Conservation (phyloP, 2,113 vertebrate genomes). For the Datnioides undecimradiatus region DNA sequence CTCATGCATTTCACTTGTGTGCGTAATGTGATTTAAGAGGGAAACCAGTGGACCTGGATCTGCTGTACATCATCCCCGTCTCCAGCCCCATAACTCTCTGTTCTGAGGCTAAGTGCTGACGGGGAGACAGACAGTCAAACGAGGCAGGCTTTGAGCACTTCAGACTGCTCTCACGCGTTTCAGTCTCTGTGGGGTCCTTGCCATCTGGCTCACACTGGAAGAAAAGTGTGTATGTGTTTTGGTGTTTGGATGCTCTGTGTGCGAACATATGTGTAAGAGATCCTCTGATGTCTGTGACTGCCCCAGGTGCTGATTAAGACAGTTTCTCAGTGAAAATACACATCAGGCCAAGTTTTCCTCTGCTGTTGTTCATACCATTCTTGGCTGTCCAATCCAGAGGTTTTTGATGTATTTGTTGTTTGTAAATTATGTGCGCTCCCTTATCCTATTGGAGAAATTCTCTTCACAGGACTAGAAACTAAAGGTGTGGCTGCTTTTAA, state of each 20-base stretch:
- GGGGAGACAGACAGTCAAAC: slow-evolving; percentile 41
- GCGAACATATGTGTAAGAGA: slow-evolving; percentile 61
- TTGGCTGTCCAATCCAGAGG: neutral
- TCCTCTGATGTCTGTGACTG: slow-evolving; percentile 54
- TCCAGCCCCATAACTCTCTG: slow-evolving; percentile 41
- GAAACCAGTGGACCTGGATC: slow-evolving; percentile 58
- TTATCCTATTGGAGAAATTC: neutral
- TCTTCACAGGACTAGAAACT: neutral
- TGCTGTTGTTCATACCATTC: slow-evolving; percentile 6
- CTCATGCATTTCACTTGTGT: slow-evolving; percentile 47
- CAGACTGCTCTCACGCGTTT: slow-evolving; percentile 43
- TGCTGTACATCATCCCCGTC: slow-evolving; percentile 50
- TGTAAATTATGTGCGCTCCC: neutral
- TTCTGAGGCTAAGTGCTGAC: slow-evolving; percentile 45
- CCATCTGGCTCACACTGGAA: slow-evolving; percentile 66
- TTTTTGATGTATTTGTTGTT: slow-evolving; percentile 26
- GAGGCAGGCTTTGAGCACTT: slow-evolving; percentile 50
- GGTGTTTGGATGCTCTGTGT: slow-evolving; percentile 47
- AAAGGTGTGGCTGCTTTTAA: neutral
- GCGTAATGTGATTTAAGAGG: slow-evolving; percentile 63
- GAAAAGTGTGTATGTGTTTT: slow-evolving; percentile 51
- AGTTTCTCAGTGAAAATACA: slow-evolving; percentile 50
- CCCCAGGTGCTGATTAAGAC: slow-evolving; percentile 70
- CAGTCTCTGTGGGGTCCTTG: slow-evolving; percentile 57
- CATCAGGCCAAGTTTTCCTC: slow-evolving; percentile 34